Conservation (phyloP, 2,113 vertebrate species). For the Myiagra hebetior region DNA sequence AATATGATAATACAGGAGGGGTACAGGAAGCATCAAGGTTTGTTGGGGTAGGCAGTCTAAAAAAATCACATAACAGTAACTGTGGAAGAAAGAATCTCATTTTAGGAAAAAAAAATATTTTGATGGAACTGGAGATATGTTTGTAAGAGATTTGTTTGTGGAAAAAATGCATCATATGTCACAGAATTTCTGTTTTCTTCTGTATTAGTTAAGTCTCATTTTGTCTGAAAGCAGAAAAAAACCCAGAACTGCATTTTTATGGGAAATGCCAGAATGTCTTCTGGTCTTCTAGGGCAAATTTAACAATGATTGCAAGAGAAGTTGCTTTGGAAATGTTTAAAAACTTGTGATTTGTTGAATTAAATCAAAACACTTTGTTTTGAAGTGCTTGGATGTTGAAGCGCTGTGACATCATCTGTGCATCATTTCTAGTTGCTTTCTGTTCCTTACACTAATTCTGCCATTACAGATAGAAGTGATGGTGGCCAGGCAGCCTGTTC, state of each 20-base stretch:
- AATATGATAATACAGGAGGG: not conserved
- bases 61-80: not conserved
- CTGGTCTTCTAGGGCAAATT: not conserved
- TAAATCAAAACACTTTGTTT: not conserved
- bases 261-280: not conserved
- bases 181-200: not conserved
- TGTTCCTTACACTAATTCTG: not conserved
- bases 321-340: not conserved
- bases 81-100: not conserved
- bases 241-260: not conserved
- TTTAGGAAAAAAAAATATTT: not conserved
- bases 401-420: not conserved
- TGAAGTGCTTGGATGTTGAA: not conserved
- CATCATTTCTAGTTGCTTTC: not conserved
- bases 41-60: not conserved
- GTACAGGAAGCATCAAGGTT: not conserved
- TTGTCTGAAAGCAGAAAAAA: not conserved
- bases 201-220: not conserved
- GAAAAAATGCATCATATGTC: not conserved
- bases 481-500: not conserved
- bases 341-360: not conserved
- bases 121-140: not conserved
- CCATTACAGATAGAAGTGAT: accelerated
- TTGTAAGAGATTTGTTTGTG: not conserved
- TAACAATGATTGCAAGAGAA: not conserved